Percentiles rank a stretch among this genome's conserved stretches.
phyloP scores from a whole-genome alignment of 2,797 vertebrate genomes.

The Toxotes lorentzi region DNA sequence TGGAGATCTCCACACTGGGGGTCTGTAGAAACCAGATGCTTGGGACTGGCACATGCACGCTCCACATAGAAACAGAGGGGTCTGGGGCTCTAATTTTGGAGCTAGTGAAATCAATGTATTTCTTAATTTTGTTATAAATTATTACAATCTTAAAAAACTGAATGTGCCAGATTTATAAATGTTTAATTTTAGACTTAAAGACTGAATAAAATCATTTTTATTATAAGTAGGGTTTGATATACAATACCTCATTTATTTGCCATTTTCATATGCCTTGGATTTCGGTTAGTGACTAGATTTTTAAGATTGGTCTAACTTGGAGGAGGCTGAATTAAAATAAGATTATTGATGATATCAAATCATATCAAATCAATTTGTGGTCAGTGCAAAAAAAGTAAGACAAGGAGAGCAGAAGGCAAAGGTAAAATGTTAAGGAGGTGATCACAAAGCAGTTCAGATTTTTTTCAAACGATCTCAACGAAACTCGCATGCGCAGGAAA shows the following conservation, averaged over 20 bases:
- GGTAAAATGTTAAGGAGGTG: slow-evolving; percentile 74
- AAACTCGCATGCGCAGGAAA: slow-evolving; percentile 84
- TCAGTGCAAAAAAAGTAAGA: slow-evolving; percentile 73
- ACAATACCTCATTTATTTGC: neutral
- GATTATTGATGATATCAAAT: slow-evolving; percentile 23
- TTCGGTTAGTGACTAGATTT: slow-evolving; percentile 60
- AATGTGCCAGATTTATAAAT: slow-evolving; percentile 12
- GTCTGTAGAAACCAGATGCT: slow-evolving; percentile 73
- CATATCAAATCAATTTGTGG: slow-evolving; percentile 69
- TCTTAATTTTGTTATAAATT: neutral
- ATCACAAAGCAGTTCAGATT: slow-evolving; percentile 72
- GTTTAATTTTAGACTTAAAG: slow-evolving; percentile 19
- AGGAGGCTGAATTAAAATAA: slow-evolving; percentile 45
- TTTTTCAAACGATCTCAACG: slow-evolving; percentile 80
- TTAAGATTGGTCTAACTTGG: slow-evolving; percentile 68
- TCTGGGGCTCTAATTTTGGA: slow-evolving; percentile 30
- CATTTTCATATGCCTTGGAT: neutral
- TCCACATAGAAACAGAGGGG: slow-evolving; percentile 43
- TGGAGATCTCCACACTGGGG: slow-evolving; percentile 53
- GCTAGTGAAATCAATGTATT: neutral
- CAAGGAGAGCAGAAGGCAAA: slow-evolving; percentile 71
- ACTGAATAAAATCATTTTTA: neutral
- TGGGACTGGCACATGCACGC: slow-evolving; percentile 75
- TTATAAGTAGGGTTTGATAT: slow-evolving; percentile 16
- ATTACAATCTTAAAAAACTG: neutral